Conservation (phyloP, 37 sponge, comb jelly and placozoan genomes). For the Petrosia ficiformis region DNA sequence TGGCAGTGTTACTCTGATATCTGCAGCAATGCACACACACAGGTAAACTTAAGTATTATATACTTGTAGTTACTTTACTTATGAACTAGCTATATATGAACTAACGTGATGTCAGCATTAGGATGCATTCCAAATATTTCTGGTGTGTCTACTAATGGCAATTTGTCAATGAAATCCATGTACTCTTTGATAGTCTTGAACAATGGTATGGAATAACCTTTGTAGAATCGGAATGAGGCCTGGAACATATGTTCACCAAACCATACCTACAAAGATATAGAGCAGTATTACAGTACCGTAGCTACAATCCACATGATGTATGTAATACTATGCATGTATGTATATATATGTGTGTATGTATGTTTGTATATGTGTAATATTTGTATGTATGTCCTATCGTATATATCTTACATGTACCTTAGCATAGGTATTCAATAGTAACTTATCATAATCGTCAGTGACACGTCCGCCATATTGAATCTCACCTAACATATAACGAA, state of each 20-base stretch:
- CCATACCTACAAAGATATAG: slow-evolving; percentile 78
- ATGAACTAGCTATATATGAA: not conserved
- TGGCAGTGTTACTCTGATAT: slow-evolving; percentile 91
- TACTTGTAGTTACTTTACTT: no score
- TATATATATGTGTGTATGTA: no score
- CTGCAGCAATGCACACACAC: slow-evolving; percentile 16
- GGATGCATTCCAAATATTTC: slow-evolving; percentile 99
- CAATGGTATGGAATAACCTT: slow-evolving; percentile 88
- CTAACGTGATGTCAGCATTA: slow-evolving; percentile 98
- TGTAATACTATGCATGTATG: no score
- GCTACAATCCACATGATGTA: not conserved
- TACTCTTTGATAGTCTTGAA: slow-evolving; percentile 84
- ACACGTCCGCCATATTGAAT: slow-evolving; percentile 98
- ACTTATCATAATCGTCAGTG: slow-evolving; percentile 96
- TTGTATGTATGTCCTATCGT: not conserved
- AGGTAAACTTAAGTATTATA: no score
- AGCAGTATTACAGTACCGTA: not conserved
- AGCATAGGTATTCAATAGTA: slow-evolving; percentile 89
- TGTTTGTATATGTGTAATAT: no score
- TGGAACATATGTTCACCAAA: slow-evolving; percentile 96
- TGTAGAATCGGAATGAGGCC: slow-evolving; percentile 89
- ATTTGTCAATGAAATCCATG: slow-evolving; percentile 82
- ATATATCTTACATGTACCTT: slow-evolving; percentile 51
- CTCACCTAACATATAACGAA: slow-evolving; percentile 97
- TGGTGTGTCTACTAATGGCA: slow-evolving; percentile 95